These are phyloP conservation scores for Eptatretus atami DNA, from an alignment of 2,797 vertebrate species.

Conservation along the genomic window DNA sequence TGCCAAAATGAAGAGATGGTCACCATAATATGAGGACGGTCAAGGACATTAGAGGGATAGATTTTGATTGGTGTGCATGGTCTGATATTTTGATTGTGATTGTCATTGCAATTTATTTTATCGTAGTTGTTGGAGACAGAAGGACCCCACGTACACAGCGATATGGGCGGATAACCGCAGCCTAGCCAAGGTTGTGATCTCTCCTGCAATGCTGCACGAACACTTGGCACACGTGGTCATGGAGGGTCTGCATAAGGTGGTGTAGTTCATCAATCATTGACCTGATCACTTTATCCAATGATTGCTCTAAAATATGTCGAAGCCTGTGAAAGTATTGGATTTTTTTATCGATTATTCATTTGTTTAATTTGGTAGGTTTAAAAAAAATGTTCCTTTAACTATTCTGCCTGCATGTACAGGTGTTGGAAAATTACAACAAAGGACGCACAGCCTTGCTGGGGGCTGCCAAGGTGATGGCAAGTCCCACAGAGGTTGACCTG, in stretches of 20 bases:
- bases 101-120: background rate
- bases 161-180: conserved; percentile 96
- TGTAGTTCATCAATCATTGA: background rate
- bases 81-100: too few relatives aligned
- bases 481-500: conserved; percentile 88
- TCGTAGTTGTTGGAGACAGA: conserved; percentile 55
- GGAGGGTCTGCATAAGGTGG: conserved; percentile 85
- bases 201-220: conserved; percentile 84
- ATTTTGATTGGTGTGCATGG: too few relatives aligned
- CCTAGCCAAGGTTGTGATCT: conserved; percentile 94
- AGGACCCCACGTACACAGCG: conserved; percentile 92
- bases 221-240: conserved; percentile 93
- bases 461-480: conserved; percentile 96
- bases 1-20: too few relatives aligned
- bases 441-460: conserved; percentile 86
- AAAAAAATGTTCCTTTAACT: background rate
- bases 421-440: conserved; percentile 96
- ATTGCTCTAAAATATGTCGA: background rate
- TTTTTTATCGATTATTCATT: too few relatives aligned
- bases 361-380: too few relatives aligned
- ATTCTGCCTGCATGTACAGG: conserved; percentile 18
- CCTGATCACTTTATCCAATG: background rate
- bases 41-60: too few relatives aligned
- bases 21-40: too few relatives aligned
- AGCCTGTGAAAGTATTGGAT: too few relatives aligned